phyloP scores from a whole-genome alignment of 2,888 invertebrate species.

The Entomobrya proxima region DNA sequence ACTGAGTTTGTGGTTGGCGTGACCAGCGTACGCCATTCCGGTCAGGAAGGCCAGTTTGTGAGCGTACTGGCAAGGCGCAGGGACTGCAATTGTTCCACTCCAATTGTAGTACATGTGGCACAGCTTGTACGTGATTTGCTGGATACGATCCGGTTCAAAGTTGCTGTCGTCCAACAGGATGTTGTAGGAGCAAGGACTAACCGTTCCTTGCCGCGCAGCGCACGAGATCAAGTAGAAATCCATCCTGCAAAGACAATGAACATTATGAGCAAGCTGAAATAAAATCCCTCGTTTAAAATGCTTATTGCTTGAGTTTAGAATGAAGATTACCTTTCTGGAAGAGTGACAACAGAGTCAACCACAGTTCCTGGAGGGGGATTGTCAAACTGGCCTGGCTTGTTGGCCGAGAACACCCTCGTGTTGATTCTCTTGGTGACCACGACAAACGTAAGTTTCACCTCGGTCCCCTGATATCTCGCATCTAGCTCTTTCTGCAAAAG shows the following conservation, averaged over 20 bases:
- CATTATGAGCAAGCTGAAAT: background rate
- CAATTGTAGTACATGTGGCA: conserved; percentile 95
- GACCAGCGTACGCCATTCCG: too few species aligned
- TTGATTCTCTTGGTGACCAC: conserved; percentile 93
- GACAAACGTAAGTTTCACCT: conserved; percentile 82
- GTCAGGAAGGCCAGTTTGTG: too few species aligned
- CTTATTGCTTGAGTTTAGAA: conserved; percentile 78
- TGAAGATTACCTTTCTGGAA: conserved; percentile 81
- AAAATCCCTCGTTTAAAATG: background rate
- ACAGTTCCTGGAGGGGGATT: conserved; percentile 90
- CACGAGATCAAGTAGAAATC: conserved; percentile 95
- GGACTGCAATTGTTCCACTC: too few species aligned
- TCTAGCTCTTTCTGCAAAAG: conserved; percentile 43
- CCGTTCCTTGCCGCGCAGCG: conserved; percentile 90
- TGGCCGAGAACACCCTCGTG: conserved; percentile 77
- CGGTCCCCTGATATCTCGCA: conserved; percentile 23
- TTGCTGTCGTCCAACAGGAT: conserved; percentile 84
- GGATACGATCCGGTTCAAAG: conserved; percentile 85
- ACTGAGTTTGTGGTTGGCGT: too few species aligned
- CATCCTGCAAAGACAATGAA: conserved; percentile 80
- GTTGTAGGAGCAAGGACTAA: conserved; percentile 93
- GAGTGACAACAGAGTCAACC: conserved; percentile 89
- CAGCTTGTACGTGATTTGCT: conserved; percentile 90
- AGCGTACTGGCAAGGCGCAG: too few species aligned
- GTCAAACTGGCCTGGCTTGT: background rate